A percentile compares a stretch with the other conserved stretches of the same genome.
These are phyloP conservation scores for Megathymus violae DNA, from an alignment of 1,140 invertebrate species.

Conservation along the genomic window DNA sequence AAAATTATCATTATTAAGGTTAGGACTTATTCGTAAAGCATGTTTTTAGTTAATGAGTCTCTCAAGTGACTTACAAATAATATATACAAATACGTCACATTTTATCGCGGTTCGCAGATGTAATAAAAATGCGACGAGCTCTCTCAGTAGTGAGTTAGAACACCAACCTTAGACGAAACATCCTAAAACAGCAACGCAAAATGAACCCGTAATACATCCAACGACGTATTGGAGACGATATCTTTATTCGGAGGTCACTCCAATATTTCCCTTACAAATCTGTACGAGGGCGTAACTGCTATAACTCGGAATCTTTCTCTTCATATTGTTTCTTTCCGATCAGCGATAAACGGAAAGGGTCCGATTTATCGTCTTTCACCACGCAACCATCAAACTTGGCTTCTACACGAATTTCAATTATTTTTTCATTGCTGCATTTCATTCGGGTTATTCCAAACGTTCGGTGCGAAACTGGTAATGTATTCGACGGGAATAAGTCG, in stretches of 20 bases:
- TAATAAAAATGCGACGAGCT: not conserved
- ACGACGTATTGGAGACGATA: conserved; percentile 35
- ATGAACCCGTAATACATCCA: conserved; percentile 30
- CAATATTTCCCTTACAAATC: conserved; percentile 49
- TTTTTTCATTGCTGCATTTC: conserved; percentile 26
- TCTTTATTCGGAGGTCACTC: conserved; percentile 47
- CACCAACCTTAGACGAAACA: conserved; percentile 16
- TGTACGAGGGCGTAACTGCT: conserved; percentile 45
- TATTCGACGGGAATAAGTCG: not conserved
- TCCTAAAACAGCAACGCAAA: conserved; percentile 22
- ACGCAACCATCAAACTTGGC: conserved; percentile 31
- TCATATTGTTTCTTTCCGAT: conserved; percentile 69
- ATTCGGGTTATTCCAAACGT: not conserved
- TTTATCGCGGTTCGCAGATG: not conserved
- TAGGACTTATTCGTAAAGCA: too few species aligned
- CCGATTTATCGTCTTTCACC: conserved; percentile 52
- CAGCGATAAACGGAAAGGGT: conserved; percentile 62
- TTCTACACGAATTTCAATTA: not conserved
- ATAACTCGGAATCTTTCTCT: conserved; percentile 51
- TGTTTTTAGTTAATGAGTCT: too few species aligned
- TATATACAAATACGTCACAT: too few species aligned
- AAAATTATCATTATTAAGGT: too few species aligned
- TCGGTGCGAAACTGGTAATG: conserved; percentile 22
- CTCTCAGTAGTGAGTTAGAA: not conserved
- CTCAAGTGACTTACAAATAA: too few species aligned